Percentiles rank a stretch among this genome's conserved stretches.
Evolutionary conservation across 2,113 vertebrate genomes (phyloP).

Genomic region (Pseudonaja textilis): DNA sequence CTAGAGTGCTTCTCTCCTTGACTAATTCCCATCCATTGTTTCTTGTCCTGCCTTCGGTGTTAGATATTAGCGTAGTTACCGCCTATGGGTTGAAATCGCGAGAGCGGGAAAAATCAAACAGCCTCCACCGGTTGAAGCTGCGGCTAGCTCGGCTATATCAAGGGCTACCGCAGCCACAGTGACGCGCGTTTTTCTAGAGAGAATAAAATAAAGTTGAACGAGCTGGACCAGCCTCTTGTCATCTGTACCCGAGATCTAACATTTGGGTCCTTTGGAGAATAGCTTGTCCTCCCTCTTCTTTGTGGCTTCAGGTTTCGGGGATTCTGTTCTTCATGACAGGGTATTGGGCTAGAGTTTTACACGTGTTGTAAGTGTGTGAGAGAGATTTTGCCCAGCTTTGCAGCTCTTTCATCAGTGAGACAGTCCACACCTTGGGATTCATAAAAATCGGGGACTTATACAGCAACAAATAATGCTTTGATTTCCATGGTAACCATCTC

Average conservation of each 20-base stretch:
- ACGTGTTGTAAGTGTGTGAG: not conserved
- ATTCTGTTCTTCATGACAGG: not conserved
- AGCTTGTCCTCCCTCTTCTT: not conserved
- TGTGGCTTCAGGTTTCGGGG: not conserved
- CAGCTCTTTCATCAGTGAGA: not conserved
- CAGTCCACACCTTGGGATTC: not conserved
- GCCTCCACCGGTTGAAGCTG: too few species aligned
- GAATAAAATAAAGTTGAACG: too few species aligned
- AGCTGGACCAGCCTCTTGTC: too few species aligned
- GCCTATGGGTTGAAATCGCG: too few species aligned
- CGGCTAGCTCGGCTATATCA: too few species aligned
- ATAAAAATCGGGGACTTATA: not conserved
- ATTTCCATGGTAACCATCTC: not conserved
- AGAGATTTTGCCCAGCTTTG: not conserved
- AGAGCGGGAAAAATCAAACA: too few species aligned
- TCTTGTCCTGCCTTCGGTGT: not conserved
- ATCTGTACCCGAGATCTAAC: too few species aligned
- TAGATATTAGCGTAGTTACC: too few species aligned
- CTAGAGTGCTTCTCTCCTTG: not conserved
- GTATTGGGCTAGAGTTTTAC: not conserved
- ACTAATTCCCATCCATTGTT: not conserved
- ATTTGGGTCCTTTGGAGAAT: not conserved
- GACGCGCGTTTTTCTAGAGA: too few species aligned
- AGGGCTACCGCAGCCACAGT: too few species aligned
- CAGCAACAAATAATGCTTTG: not conserved